Evolutionary conservation across 1,140 invertebrate species (phyloP), one percentile per base, ranked within the genome.

Genomic region (Drosophila sturtevanti): DNA sequence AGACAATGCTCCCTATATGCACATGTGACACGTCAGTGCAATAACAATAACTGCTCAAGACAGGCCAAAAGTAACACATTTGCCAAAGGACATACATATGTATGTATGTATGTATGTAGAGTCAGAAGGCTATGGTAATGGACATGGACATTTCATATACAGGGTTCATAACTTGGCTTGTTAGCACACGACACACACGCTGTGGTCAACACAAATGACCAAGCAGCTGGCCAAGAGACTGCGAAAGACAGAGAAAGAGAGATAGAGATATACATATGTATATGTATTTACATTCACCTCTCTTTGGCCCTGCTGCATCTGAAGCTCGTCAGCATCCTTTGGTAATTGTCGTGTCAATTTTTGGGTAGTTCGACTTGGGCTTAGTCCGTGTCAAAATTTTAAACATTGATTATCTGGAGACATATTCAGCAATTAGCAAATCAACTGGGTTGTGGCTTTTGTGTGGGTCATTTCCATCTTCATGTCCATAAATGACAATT

Each of bases 351-450:
- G 80, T 89, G 84, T 89, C 84, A 89, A 84, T 84, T 89, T 79
- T 66, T 62, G 67, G 51, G 58, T 35, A 60, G 59, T 61, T 74
- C 44, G 59, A 70, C 79, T 76, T 60, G 64, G 60, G 60, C 60
- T 72, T 63, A 54, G 60, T 74, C 69, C 67, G 63, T 89, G 84
- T 89, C 84, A 91, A 84, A 48, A 87, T 87, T 82, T 91, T 79
- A 87, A 89, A 90, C 81, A 91, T 87, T 90, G 90, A 91, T 91
- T 91, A 91, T 91, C 90, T 91, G 90, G 85, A 91, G 89, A 91
- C 90, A 90, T 91, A 89, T 91, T 87, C 82, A 90, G 90, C 90
- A 91, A 91, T 91, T 91, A 91, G 90, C 90, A 91, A 91, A 91
- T 91, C 90, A 91, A 91, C 89, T 91, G 77, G 73, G 65, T 63